phyloP scores from a whole-genome alignment of 2,113 vertebrate genomes.

The Cercocebus atys region DNA sequence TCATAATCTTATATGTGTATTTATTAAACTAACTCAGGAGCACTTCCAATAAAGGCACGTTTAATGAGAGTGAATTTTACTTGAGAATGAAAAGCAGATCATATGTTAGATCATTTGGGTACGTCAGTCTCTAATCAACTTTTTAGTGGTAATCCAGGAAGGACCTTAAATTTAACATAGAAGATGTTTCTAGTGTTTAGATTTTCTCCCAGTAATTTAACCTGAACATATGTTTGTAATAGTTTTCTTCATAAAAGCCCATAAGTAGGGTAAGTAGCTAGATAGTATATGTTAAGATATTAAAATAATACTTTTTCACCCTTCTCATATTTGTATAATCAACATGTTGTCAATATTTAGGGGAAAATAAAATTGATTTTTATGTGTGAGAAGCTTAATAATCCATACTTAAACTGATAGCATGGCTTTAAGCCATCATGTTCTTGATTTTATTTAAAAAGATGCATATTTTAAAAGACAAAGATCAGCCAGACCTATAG shows the following conservation, averaged over 20 bases:
- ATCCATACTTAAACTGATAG: background rate
- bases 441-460: background rate
- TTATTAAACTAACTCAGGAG: background rate
- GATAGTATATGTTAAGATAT: background rate
- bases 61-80: background rate
- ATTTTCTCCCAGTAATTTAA: background rate
- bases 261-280: background rate
- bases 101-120: background rate
- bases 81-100: background rate
- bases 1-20: background rate
- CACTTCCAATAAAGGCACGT: background rate
- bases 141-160: background rate
- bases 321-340: background rate
- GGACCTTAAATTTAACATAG: background rate
- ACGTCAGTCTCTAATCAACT: background rate
- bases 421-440: background rate
- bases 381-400: background rate
- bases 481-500: background rate
- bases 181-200: background rate
- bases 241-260: background rate
- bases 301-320: background rate
- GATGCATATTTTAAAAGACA: background rate
- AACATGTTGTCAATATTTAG: background rate
- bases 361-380: conserved; percentile 27
- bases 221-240: background rate